These are phyloP conservation scores for Actinemys pallida DNA, from an alignment of 2,113 vertebrate species.

Conservation along the genomic window DNA sequence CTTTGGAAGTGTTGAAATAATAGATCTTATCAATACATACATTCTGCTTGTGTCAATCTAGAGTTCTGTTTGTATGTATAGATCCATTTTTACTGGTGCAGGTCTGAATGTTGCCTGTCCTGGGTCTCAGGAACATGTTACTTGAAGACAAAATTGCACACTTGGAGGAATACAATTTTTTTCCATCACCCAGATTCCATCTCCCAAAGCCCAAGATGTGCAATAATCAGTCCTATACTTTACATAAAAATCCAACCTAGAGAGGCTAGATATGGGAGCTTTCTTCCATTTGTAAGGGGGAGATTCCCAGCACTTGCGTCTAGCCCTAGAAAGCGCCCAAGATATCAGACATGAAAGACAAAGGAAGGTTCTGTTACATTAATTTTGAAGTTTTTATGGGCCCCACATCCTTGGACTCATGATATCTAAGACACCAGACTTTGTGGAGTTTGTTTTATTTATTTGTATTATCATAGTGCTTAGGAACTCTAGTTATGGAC, in stretches of 20 bases:
- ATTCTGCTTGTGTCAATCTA: neutral
- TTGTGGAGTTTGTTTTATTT: neutral
- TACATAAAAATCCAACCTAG: neutral
- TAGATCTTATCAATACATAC: neutral
- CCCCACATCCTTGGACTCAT: neutral
- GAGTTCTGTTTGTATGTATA: neutral
- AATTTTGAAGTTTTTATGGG: neutral
- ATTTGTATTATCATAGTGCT: neutral
- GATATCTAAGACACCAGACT: neutral
- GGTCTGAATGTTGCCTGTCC: neutral
- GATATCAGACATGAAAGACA: neutral
- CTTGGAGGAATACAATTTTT: neutral
- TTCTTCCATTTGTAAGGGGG: neutral
- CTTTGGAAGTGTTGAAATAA: conserved; percentile 38
- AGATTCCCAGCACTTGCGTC: neutral
- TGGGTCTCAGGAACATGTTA: neutral
- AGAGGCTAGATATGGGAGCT: neutral
- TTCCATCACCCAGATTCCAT: neutral
- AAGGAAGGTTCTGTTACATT: neutral
- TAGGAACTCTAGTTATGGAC: neutral
- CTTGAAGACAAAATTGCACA: neutral
- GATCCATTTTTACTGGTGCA: neutral
- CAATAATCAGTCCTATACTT: neutral
- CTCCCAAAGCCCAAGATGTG: neutral
- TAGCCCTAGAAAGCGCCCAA: neutral